Evolutionary conservation across 2,113 vertebrate genomes (phyloP).

Genomic region (Colossoma macropomum): DNA sequence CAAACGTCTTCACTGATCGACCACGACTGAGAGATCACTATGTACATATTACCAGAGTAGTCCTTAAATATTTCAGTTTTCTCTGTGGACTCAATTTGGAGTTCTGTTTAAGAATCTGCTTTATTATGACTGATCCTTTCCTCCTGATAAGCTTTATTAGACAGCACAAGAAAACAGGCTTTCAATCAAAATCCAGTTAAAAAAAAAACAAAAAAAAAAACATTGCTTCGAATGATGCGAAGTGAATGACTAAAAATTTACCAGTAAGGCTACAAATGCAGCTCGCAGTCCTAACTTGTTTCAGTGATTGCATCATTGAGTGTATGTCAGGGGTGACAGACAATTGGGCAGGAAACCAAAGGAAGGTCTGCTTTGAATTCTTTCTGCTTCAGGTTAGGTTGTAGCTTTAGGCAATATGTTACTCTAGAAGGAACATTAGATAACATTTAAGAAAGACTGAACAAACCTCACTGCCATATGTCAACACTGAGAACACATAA

Average conservation of each 20-base stretch:
- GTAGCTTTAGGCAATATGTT: neutral
- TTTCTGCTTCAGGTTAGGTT: neutral
- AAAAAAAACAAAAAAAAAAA: neutral
- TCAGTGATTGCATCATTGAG: neutral
- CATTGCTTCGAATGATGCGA: neutral
- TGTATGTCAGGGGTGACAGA: constrained; percentile 22
- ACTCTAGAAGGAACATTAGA: neutral
- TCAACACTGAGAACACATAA: neutral
- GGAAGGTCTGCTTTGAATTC: neutral
- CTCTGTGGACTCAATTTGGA: neutral
- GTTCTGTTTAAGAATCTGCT: neutral
- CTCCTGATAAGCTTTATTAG: neutral
- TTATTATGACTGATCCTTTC: neutral
- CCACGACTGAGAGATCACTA: too few relatives aligned
- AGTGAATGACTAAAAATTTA: neutral
- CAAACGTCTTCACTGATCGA: too few relatives aligned
- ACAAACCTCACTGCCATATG: neutral
- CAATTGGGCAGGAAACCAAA: constrained; percentile 36
- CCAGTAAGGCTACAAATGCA: neutral
- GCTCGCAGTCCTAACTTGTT: constrained; percentile 25
- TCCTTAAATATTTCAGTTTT: too few relatives aligned
- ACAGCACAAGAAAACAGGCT: neutral
- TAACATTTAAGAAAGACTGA: too few relatives aligned
- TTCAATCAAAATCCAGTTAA: neutral
- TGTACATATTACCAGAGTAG: too few relatives aligned